Evolutionary conservation across 64 coral and sea anemone genomes (phyloP), one percentile per base, ranked within the genome.

Genomic region (Platygyra sinensis): DNA sequence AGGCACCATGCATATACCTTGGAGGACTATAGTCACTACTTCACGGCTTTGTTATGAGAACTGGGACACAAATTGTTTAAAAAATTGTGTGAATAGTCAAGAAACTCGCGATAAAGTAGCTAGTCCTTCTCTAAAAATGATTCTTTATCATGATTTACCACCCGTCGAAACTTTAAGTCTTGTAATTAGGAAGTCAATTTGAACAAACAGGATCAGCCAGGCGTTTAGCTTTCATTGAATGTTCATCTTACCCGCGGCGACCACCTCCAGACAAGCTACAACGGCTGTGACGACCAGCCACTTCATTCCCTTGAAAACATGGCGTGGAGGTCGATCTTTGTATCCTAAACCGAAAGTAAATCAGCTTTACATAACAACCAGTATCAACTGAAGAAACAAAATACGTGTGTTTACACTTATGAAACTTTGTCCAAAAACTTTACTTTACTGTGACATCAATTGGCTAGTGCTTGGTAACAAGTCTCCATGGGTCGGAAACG

Each of bases 261-360:
- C 42, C 60, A 71, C 24, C 24, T 69, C 81, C 38, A 85, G 19
- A 85, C 81, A 69, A 52, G 67, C 63, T 33, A 85, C 10, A n/a
- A 71, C 38, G 52, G 38, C 33, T 72, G 39, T 50, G 11, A 85
- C 24, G n/a, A 72, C 20, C 62, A 71, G 24, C 81, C 62, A 50
- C 81, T 72, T 85, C 81, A 85, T 85, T 72, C 10, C 64, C 62
- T 51, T 38, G 24, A n/a, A 72, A 50, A 24, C 81, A 85, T 85
- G 22, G 15, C 42, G 20, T 65, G 36, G 1, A 71, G 11, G 39
- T 69, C 0, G 16, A 67, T 71, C 5, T 71, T 38, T 16, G 42
- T 85, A 85, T 3, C 36, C 62, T 67, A 65, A 65, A 31, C 52
- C 28, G 79, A 81, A 81, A 63, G 1, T 17, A 63, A 30, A 62